Evolutionary conservation across 2,888 invertebrate genomes (phyloP).

Genomic region (Campoplex capitator): DNA sequence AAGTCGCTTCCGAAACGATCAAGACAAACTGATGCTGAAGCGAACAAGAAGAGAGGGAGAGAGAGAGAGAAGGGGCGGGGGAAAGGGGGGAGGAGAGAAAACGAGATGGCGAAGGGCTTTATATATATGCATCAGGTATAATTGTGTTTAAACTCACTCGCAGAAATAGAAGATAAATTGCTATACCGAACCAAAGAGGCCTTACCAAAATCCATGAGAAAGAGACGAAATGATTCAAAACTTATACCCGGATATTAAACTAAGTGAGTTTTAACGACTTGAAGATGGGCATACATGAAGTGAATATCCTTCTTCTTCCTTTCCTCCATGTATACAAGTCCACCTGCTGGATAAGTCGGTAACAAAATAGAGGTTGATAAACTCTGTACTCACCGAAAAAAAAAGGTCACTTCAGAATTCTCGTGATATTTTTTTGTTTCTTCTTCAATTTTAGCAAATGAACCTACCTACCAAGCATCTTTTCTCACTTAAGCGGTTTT

Average conservation of each 20-base stretch:
- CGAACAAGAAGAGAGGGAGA: background rate
- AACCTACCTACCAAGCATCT: slow-evolving; percentile 20
- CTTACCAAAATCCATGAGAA: slow-evolving; percentile 64
- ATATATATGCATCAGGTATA: slow-evolving; percentile 5
- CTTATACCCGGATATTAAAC: slow-evolving; percentile 79
- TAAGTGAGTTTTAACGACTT: slow-evolving; percentile 83
- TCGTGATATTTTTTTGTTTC: slow-evolving; percentile 63
- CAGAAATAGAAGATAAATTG: slow-evolving; percentile 76
- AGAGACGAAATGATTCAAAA: slow-evolving; percentile 73
- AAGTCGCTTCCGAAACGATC: slow-evolving; percentile 66
- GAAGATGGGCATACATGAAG: slow-evolving; percentile 61
- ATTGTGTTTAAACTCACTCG: slow-evolving; percentile 48
- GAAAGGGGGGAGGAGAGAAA: background rate
- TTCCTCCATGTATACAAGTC: slow-evolving; percentile 30
- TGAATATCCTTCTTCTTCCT: slow-evolving; percentile 6
- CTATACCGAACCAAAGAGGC: slow-evolving; percentile 53
- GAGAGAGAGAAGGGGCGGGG: background rate
- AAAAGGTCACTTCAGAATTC: slow-evolving; percentile 9
- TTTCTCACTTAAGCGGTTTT: background rate
- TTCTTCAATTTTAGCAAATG: slow-evolving; percentile 27
- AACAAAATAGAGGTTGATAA: slow-evolving; percentile 59
- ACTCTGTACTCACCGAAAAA: slow-evolving; percentile 14
- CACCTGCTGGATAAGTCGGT: slow-evolving; percentile 64
- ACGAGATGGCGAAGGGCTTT: slow-evolving; percentile 9
- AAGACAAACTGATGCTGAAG: slow-evolving; percentile 43